Evolutionary conservation across 2,797 vertebrate genomes (phyloP).

Genomic region (Tangara arthus): DNA sequence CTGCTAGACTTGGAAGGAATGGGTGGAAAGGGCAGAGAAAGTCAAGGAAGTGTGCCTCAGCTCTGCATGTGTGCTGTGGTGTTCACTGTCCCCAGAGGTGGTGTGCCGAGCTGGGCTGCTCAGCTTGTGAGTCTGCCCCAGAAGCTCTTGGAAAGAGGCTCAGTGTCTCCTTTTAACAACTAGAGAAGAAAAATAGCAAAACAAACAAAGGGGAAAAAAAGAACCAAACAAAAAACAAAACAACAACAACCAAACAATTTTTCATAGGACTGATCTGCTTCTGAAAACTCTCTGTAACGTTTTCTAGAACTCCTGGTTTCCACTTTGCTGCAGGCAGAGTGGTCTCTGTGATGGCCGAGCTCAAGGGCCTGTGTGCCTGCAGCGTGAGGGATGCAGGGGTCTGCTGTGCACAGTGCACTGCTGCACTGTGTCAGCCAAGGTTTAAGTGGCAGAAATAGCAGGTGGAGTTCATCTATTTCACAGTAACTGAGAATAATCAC

Average conservation of each 20-base stretch:
- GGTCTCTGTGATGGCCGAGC: not conserved
- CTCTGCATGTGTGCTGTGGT: not conserved
- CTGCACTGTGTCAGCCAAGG: constrained; percentile 6
- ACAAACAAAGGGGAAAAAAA: fast-evolving
- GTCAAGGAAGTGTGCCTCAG: not conserved
- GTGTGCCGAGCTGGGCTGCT: not conserved
- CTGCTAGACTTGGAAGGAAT: not conserved
- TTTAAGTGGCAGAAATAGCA: constrained; percentile 52
- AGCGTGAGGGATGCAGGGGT: not conserved
- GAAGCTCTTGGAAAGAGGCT: not conserved
- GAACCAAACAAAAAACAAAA: not conserved
- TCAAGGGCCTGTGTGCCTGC: not conserved
- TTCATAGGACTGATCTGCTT: not conserved
- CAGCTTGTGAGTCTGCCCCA: not conserved
- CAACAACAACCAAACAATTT: not conserved
- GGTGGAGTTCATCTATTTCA: constrained; percentile 60
- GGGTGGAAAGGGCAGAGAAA: not conserved
- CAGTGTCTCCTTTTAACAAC: not conserved
- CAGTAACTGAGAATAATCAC: constrained; percentile 53
- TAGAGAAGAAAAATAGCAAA: not conserved
- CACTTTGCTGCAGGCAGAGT: not conserved
- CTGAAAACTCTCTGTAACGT: not conserved
- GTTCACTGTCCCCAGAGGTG: too few species aligned
- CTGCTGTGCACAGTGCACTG: not conserved
- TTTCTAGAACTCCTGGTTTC: not conserved